Base-by-base conservation (phyloP, 2,797 vertebrate genomes). In the Odontamblyopus rebecca region DNA sequence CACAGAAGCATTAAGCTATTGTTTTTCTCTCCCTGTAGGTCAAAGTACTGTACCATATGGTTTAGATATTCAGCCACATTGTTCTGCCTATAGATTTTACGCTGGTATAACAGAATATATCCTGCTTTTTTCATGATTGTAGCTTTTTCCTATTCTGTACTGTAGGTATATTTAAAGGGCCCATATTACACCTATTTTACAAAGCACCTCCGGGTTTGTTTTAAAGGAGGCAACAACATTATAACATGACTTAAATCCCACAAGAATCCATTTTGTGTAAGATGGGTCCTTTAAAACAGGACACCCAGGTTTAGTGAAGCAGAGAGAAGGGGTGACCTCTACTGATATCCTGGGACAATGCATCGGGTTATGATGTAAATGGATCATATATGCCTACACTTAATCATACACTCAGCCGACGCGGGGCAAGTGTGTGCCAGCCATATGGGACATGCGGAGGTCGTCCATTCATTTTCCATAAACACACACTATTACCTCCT, bases 321-420 rank as follows among this genome's bases (percentile, higher is more conserved):
- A 78, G 57, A 60, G 74, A 67, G 59, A 41, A 67, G 30, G 72
- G 76, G 75, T 83, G 89, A 86, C 86, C 85, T 85, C 67, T 19
- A 44, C 6, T 74, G 60, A 88, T 76, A 83, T 81, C 76, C 35
- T 68, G 71, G 70, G 62, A 82, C 83, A 82, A 71, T 87, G 77
- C 82, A 85, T 69, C 78, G 88, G 79, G 68, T 80, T 82, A 80
- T 86, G 78, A 86, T 87, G 78, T 81, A 78, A 89, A 88, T 87
- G 81, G 74, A 73, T 87, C 84, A 73, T 75, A 78, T 77, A 70
- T 60, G 73, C 80, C 78, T 81, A 79, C 78, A 80, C 67, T 84
- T 88, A 87, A 87, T 89, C 85, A 88, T 64, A 82, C 73, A 77
- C 72, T 74, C 67, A 38, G 69, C 67, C 61, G 48, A 0, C 57